phyloP scores from a whole-genome alignment of 1,140 invertebrate species.

The Trachymyrmex cornetzi region DNA sequence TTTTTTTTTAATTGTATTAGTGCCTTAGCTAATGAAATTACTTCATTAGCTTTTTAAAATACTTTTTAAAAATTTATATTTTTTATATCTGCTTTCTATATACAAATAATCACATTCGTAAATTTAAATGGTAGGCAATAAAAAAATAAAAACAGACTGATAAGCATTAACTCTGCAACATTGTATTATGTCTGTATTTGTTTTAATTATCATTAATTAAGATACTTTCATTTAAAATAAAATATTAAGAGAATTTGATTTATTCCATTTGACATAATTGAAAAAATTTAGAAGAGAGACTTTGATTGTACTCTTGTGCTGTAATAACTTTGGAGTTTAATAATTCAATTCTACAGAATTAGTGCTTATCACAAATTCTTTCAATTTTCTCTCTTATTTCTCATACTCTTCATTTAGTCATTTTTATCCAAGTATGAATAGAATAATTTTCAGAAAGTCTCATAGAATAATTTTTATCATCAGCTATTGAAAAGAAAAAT shows the following conservation, averaged over 20 bases:
- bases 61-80: not conserved
- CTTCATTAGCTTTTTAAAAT: no score
- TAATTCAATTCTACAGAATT: not conserved
- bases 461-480: not conserved
- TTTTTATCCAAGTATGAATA: not conserved
- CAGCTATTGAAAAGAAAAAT: not conserved
- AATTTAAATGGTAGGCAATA: not conserved
- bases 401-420: not conserved
- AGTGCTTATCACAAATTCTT: no score
- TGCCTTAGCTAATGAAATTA: not conserved
- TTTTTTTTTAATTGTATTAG: not conserved
- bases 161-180: not conserved
- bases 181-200: not conserved
- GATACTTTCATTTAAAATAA: not conserved
- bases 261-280: not conserved
- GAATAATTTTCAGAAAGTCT: not conserved
- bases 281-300: not conserved
- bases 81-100: no score
- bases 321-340: not conserved
- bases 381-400: not conserved
- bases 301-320: no score
- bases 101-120: not conserved
- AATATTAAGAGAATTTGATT: not conserved
- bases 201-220: not conserved
- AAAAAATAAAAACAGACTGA: not conserved